phyloP scores from a whole-genome alignment of 37 sponge, comb jelly and placozoan genomes.

The Beroe ovata region DNA sequence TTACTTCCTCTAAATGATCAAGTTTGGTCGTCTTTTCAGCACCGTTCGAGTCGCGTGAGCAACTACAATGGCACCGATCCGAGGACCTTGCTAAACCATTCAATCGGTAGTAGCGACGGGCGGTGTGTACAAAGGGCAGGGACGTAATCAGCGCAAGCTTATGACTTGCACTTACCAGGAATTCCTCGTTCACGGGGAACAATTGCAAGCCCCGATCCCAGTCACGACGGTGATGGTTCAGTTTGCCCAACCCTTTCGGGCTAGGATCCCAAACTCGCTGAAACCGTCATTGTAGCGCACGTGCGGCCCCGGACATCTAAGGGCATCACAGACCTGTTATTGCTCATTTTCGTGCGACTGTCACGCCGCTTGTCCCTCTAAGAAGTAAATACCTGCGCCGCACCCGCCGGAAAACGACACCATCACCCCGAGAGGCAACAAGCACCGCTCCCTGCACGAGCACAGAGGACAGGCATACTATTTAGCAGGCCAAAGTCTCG shows the following conservation, averaged over 20 bases:
- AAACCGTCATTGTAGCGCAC: too few relatives aligned
- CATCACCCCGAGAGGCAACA: too few relatives aligned
- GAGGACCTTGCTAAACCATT: too few relatives aligned
- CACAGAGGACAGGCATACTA: conserved; percentile 69
- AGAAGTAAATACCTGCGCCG: too few relatives aligned
- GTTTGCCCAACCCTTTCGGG: conserved; percentile 78
- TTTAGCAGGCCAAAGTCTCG: conserved; percentile 83
- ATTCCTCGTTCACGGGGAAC: conserved; percentile 75
- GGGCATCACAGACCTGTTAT: conserved; percentile 69
- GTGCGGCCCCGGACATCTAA: conserved; percentile 81
- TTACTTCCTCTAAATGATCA: too few relatives aligned
- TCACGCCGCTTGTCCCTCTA: conserved; percentile 73
- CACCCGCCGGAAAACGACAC: too few relatives aligned
- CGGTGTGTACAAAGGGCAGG: too few relatives aligned
- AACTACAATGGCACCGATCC: conserved; percentile 73
- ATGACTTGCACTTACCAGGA: conserved; percentile 76
- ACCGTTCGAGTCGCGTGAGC: conserved; percentile 66
- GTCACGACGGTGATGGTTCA: conserved; percentile 75
- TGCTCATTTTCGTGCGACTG: conserved; percentile 67
- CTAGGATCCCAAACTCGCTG: too few relatives aligned
- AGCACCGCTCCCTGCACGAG: too few relatives aligned
- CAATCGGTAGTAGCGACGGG: too few relatives aligned
- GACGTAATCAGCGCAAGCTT: too few relatives aligned
- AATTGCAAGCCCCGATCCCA: conserved; percentile 78
- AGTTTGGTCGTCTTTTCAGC: conserved; percentile 75